Conservation (phyloP, 2,113 vertebrate species). For the Eulemur macaco region DNA sequence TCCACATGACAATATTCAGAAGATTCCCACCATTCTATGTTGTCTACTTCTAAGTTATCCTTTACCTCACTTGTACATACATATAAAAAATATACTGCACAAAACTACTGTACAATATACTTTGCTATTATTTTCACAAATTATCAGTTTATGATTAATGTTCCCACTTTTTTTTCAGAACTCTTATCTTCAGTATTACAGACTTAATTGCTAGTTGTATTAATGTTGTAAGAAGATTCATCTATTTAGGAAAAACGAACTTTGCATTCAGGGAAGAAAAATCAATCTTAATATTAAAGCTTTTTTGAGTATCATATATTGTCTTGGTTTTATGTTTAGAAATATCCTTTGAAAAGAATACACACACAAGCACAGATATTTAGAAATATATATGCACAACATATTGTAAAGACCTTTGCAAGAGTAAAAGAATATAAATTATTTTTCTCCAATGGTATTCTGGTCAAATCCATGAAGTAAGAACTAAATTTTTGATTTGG, state of each 20-base stretch:
- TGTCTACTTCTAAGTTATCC: background rate
- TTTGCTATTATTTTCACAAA: background rate
- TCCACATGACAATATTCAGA: background rate
- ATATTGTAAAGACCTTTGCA: background rate
- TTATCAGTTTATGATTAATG: background rate
- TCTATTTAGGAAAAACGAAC: conserved; percentile 72
- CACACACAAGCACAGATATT: background rate
- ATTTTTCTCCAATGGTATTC: background rate
- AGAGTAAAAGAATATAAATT: background rate
- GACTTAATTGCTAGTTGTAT: conserved; percentile 57
- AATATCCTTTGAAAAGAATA: background rate
- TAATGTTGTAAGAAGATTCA: conserved; percentile 60
- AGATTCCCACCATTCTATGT: background rate
- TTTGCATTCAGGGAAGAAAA: conserved; percentile 68
- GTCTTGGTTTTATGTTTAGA: background rate
- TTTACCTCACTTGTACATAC: background rate
- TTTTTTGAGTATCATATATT: background rate
- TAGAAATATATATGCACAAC: background rate
- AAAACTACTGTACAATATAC: background rate
- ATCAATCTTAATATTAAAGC: background rate
- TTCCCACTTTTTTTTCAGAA: conserved; percentile 27
- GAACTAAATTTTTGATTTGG: background rate
- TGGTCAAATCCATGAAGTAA: conserved; percentile 22
- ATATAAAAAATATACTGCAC: background rate
- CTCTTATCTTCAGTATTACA: conserved; percentile 33